Evolutionary conservation across 2,888 invertebrate species (phyloP), one percentile per base, ranked within the genome.

Genomic region (Clostera curtula): DNA sequence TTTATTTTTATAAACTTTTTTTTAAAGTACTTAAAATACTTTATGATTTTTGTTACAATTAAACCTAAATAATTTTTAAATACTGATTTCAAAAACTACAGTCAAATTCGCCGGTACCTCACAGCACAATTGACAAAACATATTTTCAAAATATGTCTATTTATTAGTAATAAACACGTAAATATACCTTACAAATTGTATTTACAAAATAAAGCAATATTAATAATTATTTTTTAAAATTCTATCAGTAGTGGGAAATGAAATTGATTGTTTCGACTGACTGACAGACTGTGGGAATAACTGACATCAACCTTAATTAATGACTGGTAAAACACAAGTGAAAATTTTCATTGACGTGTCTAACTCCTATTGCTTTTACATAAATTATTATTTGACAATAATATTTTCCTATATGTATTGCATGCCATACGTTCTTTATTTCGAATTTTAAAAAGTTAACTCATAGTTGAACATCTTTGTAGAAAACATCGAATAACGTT

Each of bases 91-190:
- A 41, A 65, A 69, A 59, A 41, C 59, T 71, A 54, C 62, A 76
- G 70, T 70, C 58, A 59, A 67, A 57, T 53, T 35, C 62, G 51
- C 60, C 53, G 49, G 36, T 42, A 46, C 53, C 50, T 83, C 82
- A 82, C 79, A 80, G 79, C 77, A 79, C 83, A 82, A 83, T 82
- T 80, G 83, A 83, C 75, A 82, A 80, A 82, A 80, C 77, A 80
- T 79, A 82, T 80, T 80, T 82, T 80, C 71, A 68, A 82, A 80
- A 82, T 80, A 82, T 82, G 79, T 77, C 67, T 49, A 52, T 23
- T 7, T 15, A 41, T 49, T 69, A 75, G 69, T 67, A 74, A 59
- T 79, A 79, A 79, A 79, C 73, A 77, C 70, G 71, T 76, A 77
- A 72, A 75, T 73, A 73, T 74, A 77, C 71, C 80, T 80, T 80